A percentile compares a stretch with the other conserved stretches of the same genome.
These are phyloP conservation scores for Drosophila setosimentum DNA, from an alignment of 2,888 invertebrate genomes.

Conservation along the genomic window DNA sequence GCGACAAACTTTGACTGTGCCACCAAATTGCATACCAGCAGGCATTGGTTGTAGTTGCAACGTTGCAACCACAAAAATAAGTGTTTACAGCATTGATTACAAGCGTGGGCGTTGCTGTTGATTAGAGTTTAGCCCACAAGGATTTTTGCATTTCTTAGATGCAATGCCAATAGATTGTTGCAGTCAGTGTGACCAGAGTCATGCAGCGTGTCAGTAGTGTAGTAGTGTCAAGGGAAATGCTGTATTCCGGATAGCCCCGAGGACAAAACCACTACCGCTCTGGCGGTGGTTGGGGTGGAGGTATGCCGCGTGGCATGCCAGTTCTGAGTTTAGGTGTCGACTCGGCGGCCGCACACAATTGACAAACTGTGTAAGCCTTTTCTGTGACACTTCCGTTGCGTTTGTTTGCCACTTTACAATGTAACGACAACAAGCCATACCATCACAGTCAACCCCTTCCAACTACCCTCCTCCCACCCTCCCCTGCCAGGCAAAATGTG, in stretches of 20 bases:
- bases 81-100: constrained; percentile 81
- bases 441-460: not conserved
- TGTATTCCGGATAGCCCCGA: not conserved
- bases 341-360: constrained; percentile 73
- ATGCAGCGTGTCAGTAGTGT: constrained; percentile 72
- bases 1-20: constrained; percentile 60
- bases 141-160: constrained; percentile 75
- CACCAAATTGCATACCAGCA: constrained; percentile 60
- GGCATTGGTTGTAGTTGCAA: constrained; percentile 31
- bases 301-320: not conserved
- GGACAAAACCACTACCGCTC: not conserved
- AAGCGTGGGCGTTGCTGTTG: constrained; percentile 65
- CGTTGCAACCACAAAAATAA: constrained; percentile 78
- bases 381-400: constrained; percentile 79
- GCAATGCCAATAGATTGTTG: constrained; percentile 39
- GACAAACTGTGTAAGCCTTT: constrained; percentile 80
- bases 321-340: constrained; percentile 66
- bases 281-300: not conserved
- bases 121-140: constrained; percentile 65
- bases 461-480: not conserved
- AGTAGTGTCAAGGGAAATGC: constrained; percentile 66
- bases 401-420: constrained; percentile 76
- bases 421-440: constrained; percentile 32
- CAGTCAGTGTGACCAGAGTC: constrained; percentile 35
- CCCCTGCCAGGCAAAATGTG: constrained; percentile 42